Base-by-base conservation (phyloP, 23 tunicate genomes). In the Diplosoma virens region DNA sequence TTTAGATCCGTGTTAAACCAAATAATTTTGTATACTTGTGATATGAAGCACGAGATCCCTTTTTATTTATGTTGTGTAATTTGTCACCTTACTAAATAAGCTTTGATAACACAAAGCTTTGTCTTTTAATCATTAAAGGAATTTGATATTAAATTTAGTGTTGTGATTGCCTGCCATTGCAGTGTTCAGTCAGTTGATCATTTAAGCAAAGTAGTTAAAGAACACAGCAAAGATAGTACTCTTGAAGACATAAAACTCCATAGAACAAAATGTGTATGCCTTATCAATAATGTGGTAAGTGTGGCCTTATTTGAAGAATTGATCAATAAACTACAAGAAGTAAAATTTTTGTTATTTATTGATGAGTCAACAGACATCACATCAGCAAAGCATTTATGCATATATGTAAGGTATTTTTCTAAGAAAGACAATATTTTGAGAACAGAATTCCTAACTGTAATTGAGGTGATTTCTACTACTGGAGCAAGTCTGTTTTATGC, bases 311-410 rank as follows among this genome's bases (percentile, higher is more conserved):
- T 65, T 65, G 71, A 58, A 58, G 65, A 58, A 58, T n/a, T 58
- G 7, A 58, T 58, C 7, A 24, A 58, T 17, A 24, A 58, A 28
- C 37, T 65, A 26, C n/a, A 28, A 65, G 23, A 25, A 7, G 37
- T 11, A 23, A 29, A 29, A 28, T 65, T 25, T 58, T 28, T 23
- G n/a, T 65, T 65, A 31, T 28, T 65, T 14, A 28, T 29, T 65
- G 71, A 65, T 28, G 36, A 65, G 29, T 65, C 71, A 28, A 65
- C 71, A 6, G 71, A 65, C 36, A 65, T 65, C 23, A 11, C 65
- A n/a, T 58, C 22, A 17, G 65, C 22, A 7, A 58, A 58, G 25
- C 65, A 58, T 58, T 17, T 58, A 23, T 65, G 71, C 37, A 9
- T 31, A 11, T 31, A 11, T 65, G 71, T 65, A 23, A 65, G 35